Conservation (phyloP, 2,888 invertebrate genomes). For the Cynaeus angustus region DNA sequence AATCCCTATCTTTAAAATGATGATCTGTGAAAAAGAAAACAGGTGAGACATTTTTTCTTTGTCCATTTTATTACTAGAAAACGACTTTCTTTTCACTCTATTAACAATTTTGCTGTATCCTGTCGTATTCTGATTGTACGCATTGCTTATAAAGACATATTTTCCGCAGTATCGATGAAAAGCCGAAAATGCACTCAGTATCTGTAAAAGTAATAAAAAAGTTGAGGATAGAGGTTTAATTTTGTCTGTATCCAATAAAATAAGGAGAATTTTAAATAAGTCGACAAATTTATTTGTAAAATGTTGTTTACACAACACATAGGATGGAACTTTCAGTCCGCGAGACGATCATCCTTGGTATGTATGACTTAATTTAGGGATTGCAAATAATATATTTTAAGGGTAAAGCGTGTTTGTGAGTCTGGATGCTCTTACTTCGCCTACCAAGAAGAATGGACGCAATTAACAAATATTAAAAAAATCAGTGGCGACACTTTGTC, state of each 20-base stretch:
- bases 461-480: conserved; percentile 11
- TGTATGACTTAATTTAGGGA: conserved; percentile 58
- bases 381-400: conserved; percentile 53
- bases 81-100: conserved; percentile 20
- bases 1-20: conserved; percentile 44
- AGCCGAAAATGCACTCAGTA: conserved; percentile 51
- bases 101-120: conserved; percentile 35
- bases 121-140: conserved; percentile 41
- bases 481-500: conserved; percentile 11
- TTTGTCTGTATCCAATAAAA: conserved; percentile 56
- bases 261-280: conserved; percentile 58
- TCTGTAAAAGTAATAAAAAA: conserved; percentile 51
- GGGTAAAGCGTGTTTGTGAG: conserved; percentile 53
- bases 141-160: conserved; percentile 57
- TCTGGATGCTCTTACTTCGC: conserved; percentile 37
- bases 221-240: conserved; percentile 59
- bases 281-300: conserved; percentile 59
- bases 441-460: conserved; percentile 21
- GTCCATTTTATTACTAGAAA: conserved; percentile 25
- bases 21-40: conserved; percentile 44
- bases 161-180: conserved; percentile 65
- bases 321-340: conserved; percentile 53
- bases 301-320: conserved; percentile 55
- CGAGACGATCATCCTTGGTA: conserved; percentile 55
- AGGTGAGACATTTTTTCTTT: conserved; percentile 55